These are phyloP conservation scores for Halcyon chelicuti DNA, from an alignment of 2,797 vertebrate genomes.

Conservation along the genomic window DNA sequence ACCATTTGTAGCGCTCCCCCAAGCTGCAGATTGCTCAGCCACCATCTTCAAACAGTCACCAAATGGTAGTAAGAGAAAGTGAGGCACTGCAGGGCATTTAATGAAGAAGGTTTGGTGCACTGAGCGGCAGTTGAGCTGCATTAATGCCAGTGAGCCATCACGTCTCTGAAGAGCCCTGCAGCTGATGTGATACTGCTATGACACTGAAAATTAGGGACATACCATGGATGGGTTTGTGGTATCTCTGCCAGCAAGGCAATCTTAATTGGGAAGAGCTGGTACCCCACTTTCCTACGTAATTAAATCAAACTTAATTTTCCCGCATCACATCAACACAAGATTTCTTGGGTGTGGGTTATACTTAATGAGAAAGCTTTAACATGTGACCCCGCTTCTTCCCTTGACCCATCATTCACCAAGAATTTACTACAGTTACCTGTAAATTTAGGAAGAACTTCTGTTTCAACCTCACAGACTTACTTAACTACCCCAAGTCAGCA, in stretches of 20 bases:
- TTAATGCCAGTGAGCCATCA: not conserved
- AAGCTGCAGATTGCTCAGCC: not conserved
- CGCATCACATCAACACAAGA: not conserved
- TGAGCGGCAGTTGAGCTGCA: fast-evolving
- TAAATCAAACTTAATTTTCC: not conserved
- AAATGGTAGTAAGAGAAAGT: not conserved
- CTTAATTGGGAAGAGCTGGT: not conserved
- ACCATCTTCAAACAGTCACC: not conserved
- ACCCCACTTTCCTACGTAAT: not conserved
- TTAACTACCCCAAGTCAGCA: constrained; percentile 16
- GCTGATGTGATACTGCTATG: not conserved
- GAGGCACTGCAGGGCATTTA: not conserved
- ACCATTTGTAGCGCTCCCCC: not conserved
- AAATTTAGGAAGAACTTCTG: not conserved
- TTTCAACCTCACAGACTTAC: not conserved
- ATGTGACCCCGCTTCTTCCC: not conserved
- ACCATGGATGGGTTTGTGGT: not conserved
- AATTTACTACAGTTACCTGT: not conserved
- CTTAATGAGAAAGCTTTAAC: not conserved
- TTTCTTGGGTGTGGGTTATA: not conserved
- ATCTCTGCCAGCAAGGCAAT: not conserved
- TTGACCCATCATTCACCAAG: not conserved
- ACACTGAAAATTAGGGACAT: not conserved
- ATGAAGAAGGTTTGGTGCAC: not conserved
- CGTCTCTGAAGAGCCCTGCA: not conserved